Conservation (phyloP, 1,140 invertebrate species). For the Zaprionus lachaisei region DNA sequence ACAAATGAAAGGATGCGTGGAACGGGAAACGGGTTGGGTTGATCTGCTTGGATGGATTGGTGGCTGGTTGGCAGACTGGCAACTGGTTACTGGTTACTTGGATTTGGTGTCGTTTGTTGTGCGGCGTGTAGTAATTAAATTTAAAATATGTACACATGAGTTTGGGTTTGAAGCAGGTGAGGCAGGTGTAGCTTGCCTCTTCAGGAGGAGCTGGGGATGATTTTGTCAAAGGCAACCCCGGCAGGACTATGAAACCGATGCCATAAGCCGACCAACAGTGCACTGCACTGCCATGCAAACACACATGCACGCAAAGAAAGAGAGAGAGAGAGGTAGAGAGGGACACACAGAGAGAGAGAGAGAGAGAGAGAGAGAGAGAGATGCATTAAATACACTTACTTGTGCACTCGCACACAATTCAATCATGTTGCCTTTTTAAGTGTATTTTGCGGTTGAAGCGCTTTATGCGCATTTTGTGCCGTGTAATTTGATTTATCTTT, state of each 20-base stretch:
- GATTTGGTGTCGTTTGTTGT: slow-evolving; percentile 60
- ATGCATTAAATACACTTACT: slow-evolving; percentile 26
- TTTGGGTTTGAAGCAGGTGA: slow-evolving; percentile 64
- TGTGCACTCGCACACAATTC: slow-evolving; percentile 57
- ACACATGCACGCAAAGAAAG: neutral
- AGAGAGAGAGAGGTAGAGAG: neutral
- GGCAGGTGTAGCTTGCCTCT: slow-evolving; percentile 12
- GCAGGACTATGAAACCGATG: slow-evolving; percentile 40
- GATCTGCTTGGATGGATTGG: slow-evolving; percentile 49
- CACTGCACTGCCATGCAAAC: slow-evolving; percentile 2
- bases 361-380: neutral
- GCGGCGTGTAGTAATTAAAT: slow-evolving; percentile 76
- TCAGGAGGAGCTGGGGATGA: slow-evolving; percentile 47
- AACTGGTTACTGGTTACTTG: slow-evolving; percentile 43
- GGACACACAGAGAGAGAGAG: neutral
- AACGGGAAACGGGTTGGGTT: slow-evolving; percentile 14
- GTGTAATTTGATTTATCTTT: slow-evolving; percentile 72
- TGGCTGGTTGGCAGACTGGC: slow-evolving; percentile 31
- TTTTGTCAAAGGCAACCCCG: slow-evolving; percentile 74
- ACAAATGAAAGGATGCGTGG: slow-evolving; percentile 59
- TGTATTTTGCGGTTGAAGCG: slow-evolving; percentile 77
- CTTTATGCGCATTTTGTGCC: slow-evolving; percentile 76
- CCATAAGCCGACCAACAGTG: slow-evolving; percentile 58
- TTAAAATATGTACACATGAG: slow-evolving; percentile 78
- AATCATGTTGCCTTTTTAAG: slow-evolving; percentile 79